Evolutionary conservation across 92 coral and sea anemone genomes (phyloP), one percentile per base, ranked within the genome.

Genomic region (Blastomussa wellsi): DNA sequence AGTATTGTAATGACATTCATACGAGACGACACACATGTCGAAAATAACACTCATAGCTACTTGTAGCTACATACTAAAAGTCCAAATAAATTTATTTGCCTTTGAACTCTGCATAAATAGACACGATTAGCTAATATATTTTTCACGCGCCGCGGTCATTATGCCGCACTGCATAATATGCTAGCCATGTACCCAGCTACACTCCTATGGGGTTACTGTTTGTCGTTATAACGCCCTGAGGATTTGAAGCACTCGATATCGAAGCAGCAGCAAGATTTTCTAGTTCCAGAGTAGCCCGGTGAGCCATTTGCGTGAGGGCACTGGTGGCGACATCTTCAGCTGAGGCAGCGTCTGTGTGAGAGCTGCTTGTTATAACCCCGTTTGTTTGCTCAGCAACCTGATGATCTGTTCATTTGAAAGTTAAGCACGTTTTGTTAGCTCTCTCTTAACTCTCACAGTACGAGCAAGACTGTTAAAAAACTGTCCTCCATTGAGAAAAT

Each of bases 241-340:
- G 33, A 35, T 49, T 70, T 69, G 85, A 33, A 35, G 71, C 85
- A 62, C 81, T 75, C 22, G 87, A 57, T 72, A 83, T 83, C 9
- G 87, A 60, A 7, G 87, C 74, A 11, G 87, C 80, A 31, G 86
- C 79, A 26, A 90, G 84, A 49, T 72, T 86, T 72, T 90, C 92
- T 41, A 90, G 93, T 86, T 90, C 93, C 84, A 86, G 79, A 71
- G 93, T 85, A 38, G 93, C 98, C 51, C 93, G 90, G 82, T 92
- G 93, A 10, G 98, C 93, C 95, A 94, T 92, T 49, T 94, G 98
- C 44, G 93, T 92, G 38, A 94, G 93, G 53, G 98, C 95, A 79
- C 95, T 94, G 87, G 98, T 92, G 35, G 95, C 98, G 64, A 92
- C 92, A 74, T 92, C 95, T 86, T 94, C 95, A 22, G 91, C 95